Evolutionary conservation across 2,113 vertebrate genomes (phyloP).

Genomic region (Plestiodon gilberti): DNA sequence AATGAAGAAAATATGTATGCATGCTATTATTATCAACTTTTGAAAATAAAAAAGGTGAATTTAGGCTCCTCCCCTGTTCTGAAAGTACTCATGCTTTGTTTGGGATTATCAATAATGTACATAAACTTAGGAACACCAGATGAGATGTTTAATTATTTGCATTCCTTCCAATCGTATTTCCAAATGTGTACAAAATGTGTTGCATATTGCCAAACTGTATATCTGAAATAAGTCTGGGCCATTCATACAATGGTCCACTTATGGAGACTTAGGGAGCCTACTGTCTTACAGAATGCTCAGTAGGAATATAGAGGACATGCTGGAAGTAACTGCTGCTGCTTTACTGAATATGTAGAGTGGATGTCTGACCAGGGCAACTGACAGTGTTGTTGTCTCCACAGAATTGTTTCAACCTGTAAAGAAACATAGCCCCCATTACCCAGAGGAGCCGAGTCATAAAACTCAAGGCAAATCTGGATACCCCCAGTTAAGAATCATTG

Average conservation of each 20-base stretch:
- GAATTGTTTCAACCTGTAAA: too few species aligned
- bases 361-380: too few species aligned
- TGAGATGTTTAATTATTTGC: neutral
- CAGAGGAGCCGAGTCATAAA: too few species aligned
- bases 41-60: neutral
- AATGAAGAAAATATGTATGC: neutral
- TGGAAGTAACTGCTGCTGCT: neutral
- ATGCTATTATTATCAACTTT: neutral
- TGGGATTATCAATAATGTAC: neutral
- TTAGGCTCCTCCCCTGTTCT: neutral
- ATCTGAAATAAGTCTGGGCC: neutral
- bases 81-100: neutral
- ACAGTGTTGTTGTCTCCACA: too few species aligned
- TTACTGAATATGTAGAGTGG: neutral
- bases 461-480: too few species aligned
- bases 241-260: neutral
- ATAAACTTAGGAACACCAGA: neutral
- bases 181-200: too few species aligned
- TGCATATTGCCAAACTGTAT: neutral
- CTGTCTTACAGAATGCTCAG: neutral
- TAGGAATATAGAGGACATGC: neutral
- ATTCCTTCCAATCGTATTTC: neutral
- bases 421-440: too few species aligned
- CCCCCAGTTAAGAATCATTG: too few species aligned
- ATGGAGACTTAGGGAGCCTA: neutral